Conservation (phyloP, 2,113 vertebrate species). For the Cnemophilus loriae region DNA sequence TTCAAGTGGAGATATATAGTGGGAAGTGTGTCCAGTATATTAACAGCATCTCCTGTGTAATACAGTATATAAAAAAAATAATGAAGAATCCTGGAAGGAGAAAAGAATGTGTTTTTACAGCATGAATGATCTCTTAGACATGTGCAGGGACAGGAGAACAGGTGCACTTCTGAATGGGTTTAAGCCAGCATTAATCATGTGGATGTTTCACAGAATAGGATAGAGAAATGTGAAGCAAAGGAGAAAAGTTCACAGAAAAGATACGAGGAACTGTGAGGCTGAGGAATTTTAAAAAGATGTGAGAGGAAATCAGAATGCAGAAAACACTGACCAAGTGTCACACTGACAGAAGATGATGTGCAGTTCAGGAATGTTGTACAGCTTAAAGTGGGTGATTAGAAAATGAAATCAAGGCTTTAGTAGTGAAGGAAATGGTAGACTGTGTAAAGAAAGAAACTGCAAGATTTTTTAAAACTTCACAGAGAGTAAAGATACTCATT, state of each 20-base stretch:
- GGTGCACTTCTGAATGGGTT: constrained; percentile 7
- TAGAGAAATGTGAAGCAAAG: background rate
- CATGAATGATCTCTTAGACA: background rate
- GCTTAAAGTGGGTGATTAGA: background rate
- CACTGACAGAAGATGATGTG: background rate
- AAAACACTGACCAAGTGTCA: background rate
- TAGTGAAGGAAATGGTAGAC: background rate
- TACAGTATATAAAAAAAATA: background rate
- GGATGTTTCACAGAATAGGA: background rate
- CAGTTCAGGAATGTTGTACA: background rate
- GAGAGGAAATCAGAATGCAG: background rate
- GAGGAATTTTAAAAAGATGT: background rate
- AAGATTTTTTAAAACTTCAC: background rate
- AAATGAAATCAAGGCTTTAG: background rate
- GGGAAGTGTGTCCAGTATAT: background rate
- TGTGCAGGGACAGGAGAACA: background rate
- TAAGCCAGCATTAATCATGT: constrained; percentile 20
- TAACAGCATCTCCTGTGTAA: background rate
- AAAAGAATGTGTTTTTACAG: background rate
- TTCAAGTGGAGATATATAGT: background rate
- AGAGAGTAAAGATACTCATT: background rate
- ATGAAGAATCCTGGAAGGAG: background rate
- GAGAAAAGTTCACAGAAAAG: background rate
- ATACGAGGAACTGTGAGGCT: background rate
- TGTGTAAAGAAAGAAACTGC: background rate